A percentile compares a stretch with the other conserved stretches of the same genome.
Evolutionary conservation across 92 coral and sea anemone species (phyloP).

Genomic region (Diadumene lineata): DNA sequence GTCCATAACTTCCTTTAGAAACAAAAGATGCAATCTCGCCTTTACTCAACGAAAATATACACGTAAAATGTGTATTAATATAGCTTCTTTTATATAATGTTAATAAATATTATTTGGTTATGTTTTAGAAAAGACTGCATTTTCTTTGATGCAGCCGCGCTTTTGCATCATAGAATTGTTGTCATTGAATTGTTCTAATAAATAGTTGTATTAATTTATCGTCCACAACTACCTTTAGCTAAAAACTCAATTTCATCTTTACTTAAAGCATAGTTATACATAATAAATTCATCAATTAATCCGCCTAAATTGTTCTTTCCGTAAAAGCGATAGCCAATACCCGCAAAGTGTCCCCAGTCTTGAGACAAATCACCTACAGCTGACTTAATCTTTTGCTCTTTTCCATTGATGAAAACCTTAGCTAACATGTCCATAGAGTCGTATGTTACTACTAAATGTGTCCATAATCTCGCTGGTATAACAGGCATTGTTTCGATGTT

Average conservation of each 20-base stretch:
- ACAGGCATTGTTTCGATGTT: conserved; percentile 80
- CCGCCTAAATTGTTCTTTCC: conserved; percentile 70
- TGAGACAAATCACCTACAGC: conserved; percentile 94
- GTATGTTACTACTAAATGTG: conserved; percentile 81
- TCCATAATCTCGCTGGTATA: conserved; percentile 95
- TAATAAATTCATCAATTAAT: conserved; percentile 86
- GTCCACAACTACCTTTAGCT: conserved; percentile 58
- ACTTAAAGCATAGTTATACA: conserved; percentile 84
- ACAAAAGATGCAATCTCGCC: too few relatives aligned
- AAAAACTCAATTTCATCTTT: conserved; percentile 73
- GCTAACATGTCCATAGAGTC: conserved; percentile 82
- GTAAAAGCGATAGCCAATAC: conserved; percentile 93
- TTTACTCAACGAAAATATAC: too few relatives aligned
- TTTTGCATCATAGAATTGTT: too few relatives aligned
- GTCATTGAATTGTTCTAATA: too few relatives aligned
- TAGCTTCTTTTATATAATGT: too few relatives aligned
- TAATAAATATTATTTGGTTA: too few relatives aligned
- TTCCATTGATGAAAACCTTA: conserved; percentile 82
- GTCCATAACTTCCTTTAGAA: too few relatives aligned
- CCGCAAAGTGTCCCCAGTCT: conserved; percentile 99
- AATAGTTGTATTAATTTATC: neutral
- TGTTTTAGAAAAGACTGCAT: too few relatives aligned
- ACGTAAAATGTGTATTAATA: too few relatives aligned
- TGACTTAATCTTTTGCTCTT: conserved; percentile 73
- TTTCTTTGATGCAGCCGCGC: too few relatives aligned